phyloP scores from a whole-genome alignment of 2,888 invertebrate species.

The Caenorhabditis becei region DNA sequence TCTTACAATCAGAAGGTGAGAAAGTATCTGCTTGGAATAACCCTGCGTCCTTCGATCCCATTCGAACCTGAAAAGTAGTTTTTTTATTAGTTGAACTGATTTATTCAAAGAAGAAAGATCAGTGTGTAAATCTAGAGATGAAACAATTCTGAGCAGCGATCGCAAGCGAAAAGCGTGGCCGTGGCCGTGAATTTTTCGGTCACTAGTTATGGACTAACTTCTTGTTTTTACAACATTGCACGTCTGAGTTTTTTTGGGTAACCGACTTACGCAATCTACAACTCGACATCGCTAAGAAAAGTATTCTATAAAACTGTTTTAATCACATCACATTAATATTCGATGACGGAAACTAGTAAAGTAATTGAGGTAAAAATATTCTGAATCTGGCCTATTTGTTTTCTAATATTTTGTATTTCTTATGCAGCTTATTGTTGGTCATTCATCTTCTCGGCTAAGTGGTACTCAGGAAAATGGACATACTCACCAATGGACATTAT shows the following conservation, averaged over 20 bases:
- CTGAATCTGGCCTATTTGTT: too few relatives aligned
- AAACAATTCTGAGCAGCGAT: background rate
- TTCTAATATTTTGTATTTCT: background rate
- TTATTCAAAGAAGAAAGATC: too few relatives aligned
- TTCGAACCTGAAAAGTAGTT: background rate
- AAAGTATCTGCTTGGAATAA: slow-evolving; percentile 58
- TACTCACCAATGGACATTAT: slow-evolving; percentile 60
- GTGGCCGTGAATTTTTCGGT: slow-evolving; percentile 3
- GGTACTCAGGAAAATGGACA: slow-evolving; percentile 12
- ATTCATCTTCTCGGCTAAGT: slow-evolving; percentile 29
- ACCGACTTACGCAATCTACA: too few relatives aligned
- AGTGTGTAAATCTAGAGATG: too few relatives aligned
- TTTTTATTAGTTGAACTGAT: too few relatives aligned
- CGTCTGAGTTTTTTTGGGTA: background rate
- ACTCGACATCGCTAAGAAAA: too few relatives aligned
- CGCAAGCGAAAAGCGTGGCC: background rate
- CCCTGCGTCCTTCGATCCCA: slow-evolving; percentile 42
- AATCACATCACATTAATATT: background rate
- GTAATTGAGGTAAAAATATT: slow-evolving; percentile 15
- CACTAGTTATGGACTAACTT: background rate
- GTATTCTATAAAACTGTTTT: background rate
- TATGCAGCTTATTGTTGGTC: slow-evolving; percentile 52
- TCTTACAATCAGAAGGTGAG: slow-evolving; percentile 67
- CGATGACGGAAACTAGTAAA: slow-evolving; percentile 3
- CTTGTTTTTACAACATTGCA: slow-evolving; percentile 13